These are phyloP conservation scores for Geophilus truncorum DNA, from an alignment of 2,888 invertebrate genomes.

Conservation along the genomic window DNA sequence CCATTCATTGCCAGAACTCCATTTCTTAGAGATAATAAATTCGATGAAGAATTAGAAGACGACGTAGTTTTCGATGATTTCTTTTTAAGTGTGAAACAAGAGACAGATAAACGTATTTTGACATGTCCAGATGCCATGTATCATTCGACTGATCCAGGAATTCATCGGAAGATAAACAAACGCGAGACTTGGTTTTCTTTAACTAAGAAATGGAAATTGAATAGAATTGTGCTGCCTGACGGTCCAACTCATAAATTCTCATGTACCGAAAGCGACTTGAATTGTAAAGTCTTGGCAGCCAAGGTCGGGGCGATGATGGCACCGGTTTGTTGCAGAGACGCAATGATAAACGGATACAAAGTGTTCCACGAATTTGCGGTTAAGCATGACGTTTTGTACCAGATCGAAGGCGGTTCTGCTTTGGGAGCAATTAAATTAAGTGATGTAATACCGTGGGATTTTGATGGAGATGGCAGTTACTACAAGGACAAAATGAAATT, in stretches of 20 bases:
- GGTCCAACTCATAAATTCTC: slow-evolving; percentile 27
- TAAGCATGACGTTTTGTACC: slow-evolving; percentile 41
- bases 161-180: slow-evolving; percentile 15
- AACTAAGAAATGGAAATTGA: neutral
- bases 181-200: slow-evolving; percentile 34
- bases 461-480: slow-evolving; percentile 42
- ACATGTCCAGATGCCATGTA: slow-evolving; percentile 47
- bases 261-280: slow-evolving; percentile 40
- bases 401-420: slow-evolving; percentile 44
- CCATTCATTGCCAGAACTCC: slow-evolving; percentile 36
- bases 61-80: slow-evolving; percentile 43
- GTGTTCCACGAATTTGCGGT: slow-evolving; percentile 41
- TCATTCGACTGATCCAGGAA: slow-evolving; percentile 36
- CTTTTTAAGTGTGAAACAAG: slow-evolving; percentile 41
- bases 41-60: slow-evolving; percentile 38
- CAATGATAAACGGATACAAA: slow-evolving; percentile 41
- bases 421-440: slow-evolving; percentile 46
- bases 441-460: slow-evolving; percentile 46
- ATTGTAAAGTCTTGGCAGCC: slow-evolving; percentile 38
- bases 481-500: neutral
- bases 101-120: slow-evolving; percentile 37
- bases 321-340: slow-evolving; percentile 43
- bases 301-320: slow-evolving; percentile 34
- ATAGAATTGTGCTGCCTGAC: slow-evolving; percentile 25
- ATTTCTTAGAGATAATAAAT: slow-evolving; percentile 38